A percentile compares a stretch with the other conserved stretches of the same genome.
These are phyloP conservation scores for Phalanger gymnotis DNA, from an alignment of 2,797 vertebrate genomes.

Conservation along the genomic window DNA sequence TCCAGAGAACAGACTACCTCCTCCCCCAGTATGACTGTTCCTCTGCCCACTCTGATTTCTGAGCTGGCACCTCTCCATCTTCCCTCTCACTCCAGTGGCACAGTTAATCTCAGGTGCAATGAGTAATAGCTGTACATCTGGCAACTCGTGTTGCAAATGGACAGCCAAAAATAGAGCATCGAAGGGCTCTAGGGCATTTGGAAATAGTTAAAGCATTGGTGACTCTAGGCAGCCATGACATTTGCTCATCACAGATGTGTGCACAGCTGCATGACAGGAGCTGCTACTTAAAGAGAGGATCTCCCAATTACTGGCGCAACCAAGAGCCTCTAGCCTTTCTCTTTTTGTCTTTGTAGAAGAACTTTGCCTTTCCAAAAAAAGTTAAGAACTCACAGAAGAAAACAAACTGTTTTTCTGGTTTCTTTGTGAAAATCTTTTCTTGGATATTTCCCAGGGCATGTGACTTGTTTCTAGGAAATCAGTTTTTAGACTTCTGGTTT, in stretches of 20 bases:
- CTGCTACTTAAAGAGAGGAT: neutral
- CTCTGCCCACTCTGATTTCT: neutral
- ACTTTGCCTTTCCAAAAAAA: neutral
- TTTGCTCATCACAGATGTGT: neutral
- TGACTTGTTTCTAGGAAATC: neutral
- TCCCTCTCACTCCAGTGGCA: neutral
- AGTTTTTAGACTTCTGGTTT: neutral
- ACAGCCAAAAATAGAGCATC: neutral
- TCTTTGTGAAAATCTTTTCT: constrained; percentile 1
- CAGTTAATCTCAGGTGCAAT: neutral
- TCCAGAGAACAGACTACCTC: neutral
- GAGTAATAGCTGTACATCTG: neutral
- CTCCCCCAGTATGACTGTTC: neutral
- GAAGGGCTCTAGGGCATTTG: neutral
- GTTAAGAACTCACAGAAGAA: neutral
- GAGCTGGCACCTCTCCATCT: neutral
- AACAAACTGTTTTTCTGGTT: neutral
- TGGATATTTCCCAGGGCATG: neutral
- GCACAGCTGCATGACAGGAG: neutral
- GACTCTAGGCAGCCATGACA: neutral
- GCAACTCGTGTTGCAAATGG: neutral
- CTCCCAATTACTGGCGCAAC: neutral
- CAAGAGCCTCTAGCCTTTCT: neutral
- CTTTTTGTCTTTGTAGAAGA: neutral
- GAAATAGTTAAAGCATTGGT: neutral